Evolutionary conservation across 2,113 vertebrate species (phyloP), one percentile per base, ranked within the genome.

Genomic region (Neolamprologus variostigma): DNA sequence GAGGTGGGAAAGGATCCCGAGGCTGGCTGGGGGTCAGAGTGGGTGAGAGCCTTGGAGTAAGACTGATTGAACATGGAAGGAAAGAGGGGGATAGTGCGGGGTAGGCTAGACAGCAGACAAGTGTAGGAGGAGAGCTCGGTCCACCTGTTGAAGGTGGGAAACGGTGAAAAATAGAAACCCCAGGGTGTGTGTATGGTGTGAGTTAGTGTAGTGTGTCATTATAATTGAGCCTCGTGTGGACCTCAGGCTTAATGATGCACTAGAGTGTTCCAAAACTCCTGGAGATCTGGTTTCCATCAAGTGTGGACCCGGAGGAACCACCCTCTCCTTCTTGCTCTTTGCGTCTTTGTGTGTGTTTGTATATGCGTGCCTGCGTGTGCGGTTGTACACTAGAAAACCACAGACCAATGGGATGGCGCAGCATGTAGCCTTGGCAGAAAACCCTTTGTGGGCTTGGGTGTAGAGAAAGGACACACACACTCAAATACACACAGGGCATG

Each of bases 271-370:
- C 86, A 92, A 81, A 90, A 87, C 85, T 61, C 86, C 86, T 87
- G 68, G 81, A 81, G 91, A 89, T 94, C 94, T 95, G 95, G 93
- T 93, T 94, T 88, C 82, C 81, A 92, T 95, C 91, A 93, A 89
- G 73, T 81, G 37, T 51, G 85, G 91, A 91, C 85, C 31, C 37
- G 12, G 68, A 90, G 90, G 89, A 87, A 84, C 86, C 84, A 10
- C 92, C 89, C 90, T 91, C 83, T 88, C 82, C 76, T 63, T 88
- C 86, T 80, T 14, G 9, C 17, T 76, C 78, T 80, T 59, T 53
- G 33, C 78, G 66, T 86, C 40, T 83, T 55, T 80, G 33, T 87
- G 26, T 88, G 54, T 85, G 68, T 82, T 78, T 78, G 45, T 51
- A 28, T 78, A 78, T 50, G 42, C 2, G 4, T 50, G 45, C 73